Evolutionary conservation across 2,113 vertebrate genomes (phyloP).

Genomic region (Phyllopteryx taeniolatus): DNA sequence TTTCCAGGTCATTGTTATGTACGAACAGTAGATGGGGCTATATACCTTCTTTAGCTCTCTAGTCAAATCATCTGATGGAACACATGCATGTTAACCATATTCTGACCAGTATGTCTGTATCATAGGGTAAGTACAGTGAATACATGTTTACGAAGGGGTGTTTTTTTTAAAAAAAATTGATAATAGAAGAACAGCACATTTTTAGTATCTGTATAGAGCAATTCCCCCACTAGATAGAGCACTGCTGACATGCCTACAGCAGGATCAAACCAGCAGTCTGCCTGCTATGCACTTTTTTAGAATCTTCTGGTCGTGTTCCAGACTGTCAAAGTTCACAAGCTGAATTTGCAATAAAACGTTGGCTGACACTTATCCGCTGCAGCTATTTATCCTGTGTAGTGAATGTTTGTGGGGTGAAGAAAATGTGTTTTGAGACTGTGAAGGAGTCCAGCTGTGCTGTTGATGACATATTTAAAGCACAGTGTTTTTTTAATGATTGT

Average conservation of each 20-base stretch:
- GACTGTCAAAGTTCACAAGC: slow-evolving; percentile 52
- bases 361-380: slow-evolving; percentile 5
- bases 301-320: slow-evolving; percentile 33
- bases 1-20: background rate
- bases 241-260: slow-evolving; percentile 7
- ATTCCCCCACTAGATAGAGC: slow-evolving; percentile 45
- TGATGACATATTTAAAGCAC: slow-evolving; percentile 7
- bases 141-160: background rate
- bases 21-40: slow-evolving; percentile 54
- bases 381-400: background rate
- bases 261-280: slow-evolving; percentile 11
- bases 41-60: background rate
- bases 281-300: slow-evolving; percentile 19
- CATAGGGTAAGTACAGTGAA: background rate
- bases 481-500: background rate
- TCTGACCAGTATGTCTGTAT: background rate
- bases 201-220: background rate
- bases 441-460: slow-evolving; percentile 5
- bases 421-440: background rate
- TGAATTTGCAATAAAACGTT: slow-evolving; percentile 37
- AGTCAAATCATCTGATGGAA: background rate
- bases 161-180: background rate
- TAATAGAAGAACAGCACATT: background rate
- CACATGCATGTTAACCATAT: background rate
- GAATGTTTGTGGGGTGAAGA: background rate